Evolutionary conservation across 2,797 vertebrate genomes (phyloP), one percentile per base, ranked within the genome.

Genomic region (Sciurus carolinensis): DNA sequence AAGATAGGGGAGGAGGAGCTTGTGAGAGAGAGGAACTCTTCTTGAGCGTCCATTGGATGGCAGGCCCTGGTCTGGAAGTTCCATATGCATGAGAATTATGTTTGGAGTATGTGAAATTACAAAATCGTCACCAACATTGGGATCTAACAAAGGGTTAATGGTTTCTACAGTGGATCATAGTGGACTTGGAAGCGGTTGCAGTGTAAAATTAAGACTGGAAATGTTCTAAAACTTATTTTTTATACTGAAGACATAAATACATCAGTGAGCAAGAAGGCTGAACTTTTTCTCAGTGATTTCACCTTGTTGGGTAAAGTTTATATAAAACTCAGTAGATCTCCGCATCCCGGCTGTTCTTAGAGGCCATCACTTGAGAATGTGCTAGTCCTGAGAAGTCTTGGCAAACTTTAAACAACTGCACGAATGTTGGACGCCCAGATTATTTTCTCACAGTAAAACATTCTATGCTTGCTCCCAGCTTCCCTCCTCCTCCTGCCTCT

Each of bases 271-370:
- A 71, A 39, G 77, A 72, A 66, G 47, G 30, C 24, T 30, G 15
- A 64, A 5, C 13, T 64, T 59, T 72, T 80, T 59, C 72, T 90
- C 54, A 6, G 47, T 90, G 93, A 66, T 92, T 96, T 81, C 28
- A 90, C 81, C 59, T 97, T 30, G 42, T 73, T 30, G 26, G 83
- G 57, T 90, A 54, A 91, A 82, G 71, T 97, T 90, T 88, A 67
- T 52, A 20, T 82, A 87, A 86, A 64, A 28, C 36, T 14, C 42
- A 47, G 64, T 80, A 66, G 64, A 69, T 92, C 67, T 59, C 42
- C 66, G 39, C 67, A 33, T 85, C 15, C 42, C 22, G 85, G 13
- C 62, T 73, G 64, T 44, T 59, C 36, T 96, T 75, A 50, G 26
- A 87, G 62, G 33, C 47, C 52, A 39, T 62, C 44, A n/a, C 86